Evolutionary conservation across 2,888 invertebrate species (phyloP).

Genomic region (Anodontia alba): DNA sequence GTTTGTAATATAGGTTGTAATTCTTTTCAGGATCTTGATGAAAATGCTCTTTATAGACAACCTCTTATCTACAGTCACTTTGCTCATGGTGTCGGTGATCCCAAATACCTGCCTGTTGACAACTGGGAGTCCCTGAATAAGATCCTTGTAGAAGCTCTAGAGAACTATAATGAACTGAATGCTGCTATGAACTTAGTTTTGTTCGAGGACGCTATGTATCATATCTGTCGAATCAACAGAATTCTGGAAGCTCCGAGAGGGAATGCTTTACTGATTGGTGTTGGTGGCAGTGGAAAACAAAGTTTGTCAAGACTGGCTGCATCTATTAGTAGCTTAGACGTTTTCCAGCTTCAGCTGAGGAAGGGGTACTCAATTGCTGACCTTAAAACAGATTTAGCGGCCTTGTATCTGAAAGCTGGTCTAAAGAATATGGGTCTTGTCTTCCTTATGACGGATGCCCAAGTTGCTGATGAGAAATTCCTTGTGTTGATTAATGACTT

Average conservation of each 20-base stretch:
- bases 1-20: too few species aligned
- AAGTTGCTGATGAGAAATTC: conserved; percentile 97
- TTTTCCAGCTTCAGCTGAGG: conserved; percentile 95
- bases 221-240: conserved; percentile 95
- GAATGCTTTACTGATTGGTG: conserved; percentile 96
- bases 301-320: conserved; percentile 96
- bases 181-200: conserved; percentile 99
- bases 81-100: conserved; percentile 97
- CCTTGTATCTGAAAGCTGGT: conserved; percentile 95
- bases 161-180: conserved; percentile 97
- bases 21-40: conserved; percentile 94
- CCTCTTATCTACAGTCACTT: conserved; percentile 98
- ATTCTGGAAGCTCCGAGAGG: conserved; percentile 98
- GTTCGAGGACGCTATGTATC: conserved; percentile 99
- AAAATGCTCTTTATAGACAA: conserved; percentile 92
- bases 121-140: conserved; percentile 93
- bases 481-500: conserved; percentile 97
- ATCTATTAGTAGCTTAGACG: conserved; percentile 97
- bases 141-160: conserved; percentile 94
- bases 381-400: conserved; percentile 92
- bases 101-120: conserved; percentile 95
- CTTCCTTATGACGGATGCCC: conserved; percentile 98
- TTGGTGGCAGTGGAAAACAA: conserved; percentile 98
- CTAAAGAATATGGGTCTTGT: conserved; percentile 97
- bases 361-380: conserved; percentile 96